Evolutionary conservation across 2,113 vertebrate genomes (phyloP), one percentile per base, ranked within the genome.

Genomic region (Alectura lathami): DNA sequence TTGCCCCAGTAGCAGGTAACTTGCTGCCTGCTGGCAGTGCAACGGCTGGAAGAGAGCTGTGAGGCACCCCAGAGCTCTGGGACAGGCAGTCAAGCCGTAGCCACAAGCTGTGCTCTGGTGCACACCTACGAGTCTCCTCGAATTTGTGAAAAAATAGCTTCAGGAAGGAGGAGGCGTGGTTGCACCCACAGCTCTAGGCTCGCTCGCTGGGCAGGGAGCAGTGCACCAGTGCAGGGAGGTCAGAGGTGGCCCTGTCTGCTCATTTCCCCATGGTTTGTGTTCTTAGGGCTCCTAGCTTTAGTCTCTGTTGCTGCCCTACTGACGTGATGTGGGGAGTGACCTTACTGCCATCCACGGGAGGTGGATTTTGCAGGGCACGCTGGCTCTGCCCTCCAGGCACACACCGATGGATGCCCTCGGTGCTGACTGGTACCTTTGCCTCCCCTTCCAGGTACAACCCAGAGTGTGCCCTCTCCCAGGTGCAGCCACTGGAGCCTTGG

Each of bases 381-480:
- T 5, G 32, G 26, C 67, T 70, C 42, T 91, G 29, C 8, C 32
- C 24, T 86, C 16, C 73, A 50, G 50, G 38, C 43, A 34, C 17
- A 6, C 0, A 1, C 24, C 79, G 57, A 3, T 4, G 3, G 21
- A 17, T 54, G 47, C 40, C 24, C 69, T 83, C 0, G 0, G 3
- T 51, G 9, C 47, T 83, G 76, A 83, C 40, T 67, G 3, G 1
- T 57, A 8, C 21, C 57, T 72, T 82, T 4, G 0, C 72, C 38
- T 93, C 38, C 51, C 63, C 80, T 79, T 94, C n/a, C 53, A 99
- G 98, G 98, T 98, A 98, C 94, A 98, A 98, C 83, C 97, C 98
- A 4, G 88, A 97, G 34, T 96, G 97, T 88, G 93, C 97, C 50
- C 88, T 98, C 40, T 99, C 98, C 38, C 96, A 94, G 64, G 98